Base-by-base conservation (phyloP, 1,140 invertebrate genomes). In the Platyura marginata region DNA sequence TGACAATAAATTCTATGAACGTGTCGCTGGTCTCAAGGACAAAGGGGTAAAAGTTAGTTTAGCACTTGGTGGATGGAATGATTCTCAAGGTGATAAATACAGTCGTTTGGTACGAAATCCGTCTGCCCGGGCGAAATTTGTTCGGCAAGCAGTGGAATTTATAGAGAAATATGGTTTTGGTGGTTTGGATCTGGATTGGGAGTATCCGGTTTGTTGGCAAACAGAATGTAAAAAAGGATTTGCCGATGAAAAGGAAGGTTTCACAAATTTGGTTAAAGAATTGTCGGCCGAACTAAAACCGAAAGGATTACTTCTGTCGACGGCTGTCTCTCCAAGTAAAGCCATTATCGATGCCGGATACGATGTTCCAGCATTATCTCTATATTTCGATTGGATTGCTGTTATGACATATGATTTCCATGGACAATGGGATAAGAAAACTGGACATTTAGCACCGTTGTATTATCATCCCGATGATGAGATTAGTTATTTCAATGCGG, bases 331-430 rank as follows among this genome's bases (percentile, higher is more conserved):
- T 0, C 85, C 86, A 0, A 90, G 79, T 53, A 91, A 90, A 63
- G 79, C 73, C 49, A 81, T 90, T 1, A 82, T 91, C 36, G 84
- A 91, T 56, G 75, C 71, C 3, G 87, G 83, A 1, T 91, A 91
- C 48, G 80, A 89, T 49, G 81, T 91, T 1, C 74, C 77, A 0
- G 61, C 71, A 0, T 49, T 90, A 1, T 72, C 77, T 1, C 63
- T 71, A 46, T 70, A 79, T 53, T 64, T 91, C n/a, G 87, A 92
- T 54, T 91, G 86, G 81, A 73, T 77, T 20, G 79, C 79, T 15
- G 79, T 92, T 0, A 90, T 90, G 87, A 78, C 81, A 0, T 91
- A 90, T 47, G 86, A 90, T 52, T 90, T 75, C 58, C 85, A 90
- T 47, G 87, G 87, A 0, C 81, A 87, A 48, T 91, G 86, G 86